Base-by-base conservation (phyloP, 2,797 vertebrate genomes). In the Smutsia temminckii region DNA sequence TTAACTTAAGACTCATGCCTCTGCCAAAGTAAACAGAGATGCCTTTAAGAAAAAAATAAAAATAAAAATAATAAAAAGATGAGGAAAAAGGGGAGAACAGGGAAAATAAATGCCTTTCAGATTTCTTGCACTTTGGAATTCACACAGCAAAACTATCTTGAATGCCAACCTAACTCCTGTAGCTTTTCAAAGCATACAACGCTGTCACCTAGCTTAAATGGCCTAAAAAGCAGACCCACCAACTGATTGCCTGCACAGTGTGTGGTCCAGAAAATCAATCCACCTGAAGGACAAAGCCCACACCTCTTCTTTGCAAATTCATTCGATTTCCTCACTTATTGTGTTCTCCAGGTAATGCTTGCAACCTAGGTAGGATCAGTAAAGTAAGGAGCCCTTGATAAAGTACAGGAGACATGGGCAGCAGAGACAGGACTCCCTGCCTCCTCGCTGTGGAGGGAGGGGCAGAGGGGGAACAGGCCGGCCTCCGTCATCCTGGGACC, bases 21-120 rank as follows among this genome's bases (percentile, higher is more conserved):
- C 94, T 96, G 98, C 98, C 98, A 98, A 98, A 97, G 97, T 97
- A 98, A 98, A 98, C 95, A 98, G 96, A 97, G 96, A 96, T 95
- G 74, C 89, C 95, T 78, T 57, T 4, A 51, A 42, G 7, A 37
- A 68, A 2, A 1, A 9, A 68, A 37, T n/a, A 9, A 68, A 37
- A 20, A 10, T 34, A 40, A 40, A 46, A 59, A 9, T 59, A 23
- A 40, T 12, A 10, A 17, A 20, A 18, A 6, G 25, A 32, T 13
- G 46, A 68, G 25, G 49, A 12, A 11, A 27, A n/a, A 2, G 32
- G 32, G 9, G 32, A 69, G 63, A 49, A 61, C 10, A 27, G 46
- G 51, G 78, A 66, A 91, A 90, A 93, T 21, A 88, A 94, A 94
- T 71, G 57, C 63, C 89, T 97, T 93, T 85, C 92, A 93, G 59